Conservation (phyloP, 2,797 vertebrate species). For the Danio tinwini region DNA sequence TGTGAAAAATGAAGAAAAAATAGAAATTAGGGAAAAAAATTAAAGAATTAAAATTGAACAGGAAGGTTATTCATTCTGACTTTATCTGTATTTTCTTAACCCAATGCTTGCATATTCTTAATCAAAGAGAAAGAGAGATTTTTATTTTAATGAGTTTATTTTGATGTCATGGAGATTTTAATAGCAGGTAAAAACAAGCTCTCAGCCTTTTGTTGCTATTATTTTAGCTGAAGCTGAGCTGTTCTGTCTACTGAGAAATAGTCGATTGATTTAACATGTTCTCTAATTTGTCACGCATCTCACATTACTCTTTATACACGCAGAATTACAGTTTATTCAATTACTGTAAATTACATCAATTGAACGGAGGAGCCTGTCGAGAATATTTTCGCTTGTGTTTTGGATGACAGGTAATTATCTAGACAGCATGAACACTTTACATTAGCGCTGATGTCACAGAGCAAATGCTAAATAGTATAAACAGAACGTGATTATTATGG, state of each 20-base stretch:
- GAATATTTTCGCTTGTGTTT: background rate
- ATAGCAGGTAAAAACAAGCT: background rate
- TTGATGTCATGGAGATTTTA: background rate
- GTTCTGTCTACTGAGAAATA: background rate
- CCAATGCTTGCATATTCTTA: too few species aligned
- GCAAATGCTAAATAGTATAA: background rate
- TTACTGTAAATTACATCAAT: background rate
- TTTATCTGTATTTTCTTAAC: too few species aligned
- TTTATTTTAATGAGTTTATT: too few species aligned
- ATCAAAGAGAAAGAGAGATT: too few species aligned
- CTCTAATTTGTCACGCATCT: background rate
- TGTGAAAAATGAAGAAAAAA: too few species aligned
- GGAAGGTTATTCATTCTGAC: too few species aligned
- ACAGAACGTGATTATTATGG: slow-evolving; percentile 1
- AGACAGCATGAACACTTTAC: background rate
- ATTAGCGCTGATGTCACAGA: background rate
- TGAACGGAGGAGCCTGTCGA: background rate
- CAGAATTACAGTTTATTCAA: background rate
- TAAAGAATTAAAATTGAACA: too few species aligned
- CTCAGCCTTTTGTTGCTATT: background rate
- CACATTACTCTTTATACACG: background rate
- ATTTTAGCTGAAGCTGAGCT: background rate
- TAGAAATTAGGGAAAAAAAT: too few species aligned
- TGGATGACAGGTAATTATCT: background rate
- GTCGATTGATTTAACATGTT: background rate